These are phyloP conservation scores for Bolborhynchus lineola DNA, from an alignment of 2,113 vertebrate species.

Conservation along the genomic window DNA sequence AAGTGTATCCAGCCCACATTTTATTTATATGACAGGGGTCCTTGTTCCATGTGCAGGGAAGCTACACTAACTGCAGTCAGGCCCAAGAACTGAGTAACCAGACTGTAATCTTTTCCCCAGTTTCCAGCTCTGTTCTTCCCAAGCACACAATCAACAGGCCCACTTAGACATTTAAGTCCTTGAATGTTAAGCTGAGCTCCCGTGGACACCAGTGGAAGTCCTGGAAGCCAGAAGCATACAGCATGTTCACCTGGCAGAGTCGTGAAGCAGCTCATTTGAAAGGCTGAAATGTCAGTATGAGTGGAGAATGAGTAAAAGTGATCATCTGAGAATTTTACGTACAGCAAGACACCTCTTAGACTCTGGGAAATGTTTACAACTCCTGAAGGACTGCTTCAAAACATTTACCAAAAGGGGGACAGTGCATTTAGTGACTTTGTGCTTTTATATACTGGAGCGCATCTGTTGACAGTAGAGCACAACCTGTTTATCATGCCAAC, in stretches of 20 bases:
- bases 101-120: background rate
- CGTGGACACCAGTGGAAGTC: background rate
- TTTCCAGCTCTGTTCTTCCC: background rate
- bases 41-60: background rate
- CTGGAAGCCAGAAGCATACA: background rate
- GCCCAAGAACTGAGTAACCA: background rate
- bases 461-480: background rate
- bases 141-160: background rate
- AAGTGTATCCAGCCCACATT: background rate
- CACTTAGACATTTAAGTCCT: background rate
- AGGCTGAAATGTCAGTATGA: background rate
- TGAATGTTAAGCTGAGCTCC: background rate
- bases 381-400: background rate
- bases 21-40: background rate
- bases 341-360: background rate
- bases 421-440: background rate
- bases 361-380: background rate
- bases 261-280: background rate
- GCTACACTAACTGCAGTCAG: too few species aligned
- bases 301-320: background rate
- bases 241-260: background rate
- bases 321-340: background rate
- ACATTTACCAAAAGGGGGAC: background rate
- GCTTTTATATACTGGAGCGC: background rate
- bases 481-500: rapidly evolving